Conservation (phyloP, 2,888 invertebrate genomes). For the Andrena marginata region DNA sequence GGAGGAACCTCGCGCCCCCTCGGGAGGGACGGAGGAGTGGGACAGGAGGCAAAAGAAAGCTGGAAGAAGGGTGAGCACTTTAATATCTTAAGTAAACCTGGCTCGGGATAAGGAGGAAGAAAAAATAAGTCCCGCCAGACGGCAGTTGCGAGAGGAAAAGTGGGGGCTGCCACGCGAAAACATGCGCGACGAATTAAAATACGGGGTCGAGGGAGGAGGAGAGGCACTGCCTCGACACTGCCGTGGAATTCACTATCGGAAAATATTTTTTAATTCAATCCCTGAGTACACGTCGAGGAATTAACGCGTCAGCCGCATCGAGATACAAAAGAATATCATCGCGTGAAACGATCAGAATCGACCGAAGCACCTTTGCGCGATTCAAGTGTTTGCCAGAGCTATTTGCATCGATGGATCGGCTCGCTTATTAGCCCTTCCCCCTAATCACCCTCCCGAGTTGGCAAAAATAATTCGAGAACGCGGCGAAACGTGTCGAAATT, state of each 20-base stretch:
- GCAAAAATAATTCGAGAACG: constrained; percentile 31
- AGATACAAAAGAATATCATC: background rate
- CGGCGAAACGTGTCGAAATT: constrained; percentile 49
- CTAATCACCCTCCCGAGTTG: background rate
- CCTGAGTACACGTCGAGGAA: background rate
- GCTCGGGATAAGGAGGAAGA: constrained; percentile 74
- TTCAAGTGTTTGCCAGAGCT: background rate
- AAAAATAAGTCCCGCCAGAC: constrained; percentile 76
- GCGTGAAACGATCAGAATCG: background rate
- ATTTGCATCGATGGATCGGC: background rate
- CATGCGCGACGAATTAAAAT: constrained; percentile 83
- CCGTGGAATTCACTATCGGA: constrained; percentile 4
- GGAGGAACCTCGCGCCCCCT: constrained; percentile 43
- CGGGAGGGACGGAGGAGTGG: constrained; percentile 57
- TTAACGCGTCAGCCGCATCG: background rate
- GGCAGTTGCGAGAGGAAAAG: constrained; percentile 54
- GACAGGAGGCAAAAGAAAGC: constrained; percentile 61
- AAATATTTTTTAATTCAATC: constrained; percentile 17
- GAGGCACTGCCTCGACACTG: background rate
- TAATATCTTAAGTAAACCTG: constrained; percentile 85
- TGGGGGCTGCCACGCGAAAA: constrained; percentile 73
- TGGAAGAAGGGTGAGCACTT: constrained; percentile 75
- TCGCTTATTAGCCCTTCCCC: background rate
- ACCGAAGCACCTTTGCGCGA: background rate
- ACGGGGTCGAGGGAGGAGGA: constrained; percentile 50